Base-by-base conservation (phyloP, 2,113 vertebrate genomes). In the Clarias batrachus region DNA sequence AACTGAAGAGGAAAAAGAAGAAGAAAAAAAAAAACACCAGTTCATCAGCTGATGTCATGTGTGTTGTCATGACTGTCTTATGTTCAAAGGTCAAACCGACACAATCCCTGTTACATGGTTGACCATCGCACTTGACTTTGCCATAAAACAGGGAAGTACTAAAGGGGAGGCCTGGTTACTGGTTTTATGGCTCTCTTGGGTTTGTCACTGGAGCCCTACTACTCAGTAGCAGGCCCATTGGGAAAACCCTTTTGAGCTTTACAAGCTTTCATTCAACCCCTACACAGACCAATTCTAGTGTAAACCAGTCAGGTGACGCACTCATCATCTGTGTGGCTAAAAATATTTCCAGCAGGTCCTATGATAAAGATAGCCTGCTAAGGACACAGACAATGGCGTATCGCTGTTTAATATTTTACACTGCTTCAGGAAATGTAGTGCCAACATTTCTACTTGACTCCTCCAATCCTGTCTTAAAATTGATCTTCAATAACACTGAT, bases 111-210 rank as follows among this genome's bases (percentile, higher is more conserved):
- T 81, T 37, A 84, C 89, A 68, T 71, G 63, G 52, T 56, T 78
- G 68, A 82, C 86, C 86, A 80, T 89, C 73, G 78, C 60, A 87
- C 85, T 76, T 70, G 73, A 85, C 87, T 86, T 84, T 81, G 84
- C 80, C 84, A 84, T 86, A 89, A 62, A 82, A 88, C 41, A 82
- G 19, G 81, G 74, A 66, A 9, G 70, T 25, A 59, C 59, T 82
- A 48, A 68, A 73, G 70, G 30, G 62, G 84, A 88, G 76, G 74
- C 63, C 84, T 65, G 33, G 33, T 73, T 37, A 27, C 10, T 54
- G 73, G 74, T 52, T 80, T 80, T 85, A 73, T 66, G 25, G 37
- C 73, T 78, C 84, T 86, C 63, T 10, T 79, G 81, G 73, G 86
- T 74, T 76, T 74, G 81, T 87, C 90, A 81, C 41, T 17, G 33